Base-by-base conservation (phyloP, 2,888 invertebrate species). In the Oxyteleia sp. region DNA sequence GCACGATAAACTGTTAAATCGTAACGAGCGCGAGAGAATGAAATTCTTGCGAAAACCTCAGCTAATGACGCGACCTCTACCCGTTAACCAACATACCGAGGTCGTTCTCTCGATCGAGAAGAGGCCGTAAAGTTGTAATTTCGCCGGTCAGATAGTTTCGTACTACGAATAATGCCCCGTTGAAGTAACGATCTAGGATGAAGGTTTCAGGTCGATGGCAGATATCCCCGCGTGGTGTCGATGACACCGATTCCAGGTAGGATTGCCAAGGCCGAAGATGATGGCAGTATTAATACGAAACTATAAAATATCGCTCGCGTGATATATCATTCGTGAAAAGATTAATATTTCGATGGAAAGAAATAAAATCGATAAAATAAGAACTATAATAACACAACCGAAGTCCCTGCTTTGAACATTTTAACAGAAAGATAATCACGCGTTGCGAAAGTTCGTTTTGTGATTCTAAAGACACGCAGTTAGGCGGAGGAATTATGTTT, bases 201-300 rank as follows among this genome's bases (percentile, higher is more conserved):
- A 76, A 82, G 71, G 80, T 82, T 84, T 57, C 82, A 78, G 81
- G 81, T 81, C 84, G 81, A 79, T 82, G 84, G 81, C 81, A 84
- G 84, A 82, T 82, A 84, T 74, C 69, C 68, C 53, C 69, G 74
- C 72, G 66, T 81, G 72, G 84, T 82, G 81, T 84, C 84, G 84
- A 84, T 84, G 84, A 82, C 84, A 84, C 85, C 84, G 63, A 82
- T 82, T 80, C 82, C 85, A 82, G 85, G 85, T 84, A 85, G 81
- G 68, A 79, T 75, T 80, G 82, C 82, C 82, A 85, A 82, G 85
- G 85, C 55, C 79, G 76, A 63, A 59, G 79, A 80, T 84, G 84
- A 85, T 85, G 79, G 74, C 61, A 59, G 82, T 69, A 81, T 83
- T 85, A 85, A 85, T 85, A 75, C 75, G 72, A 84, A 79, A 82